Conservation (phyloP, 2,113 vertebrate genomes). For the Ageneiosus marmoratus region DNA sequence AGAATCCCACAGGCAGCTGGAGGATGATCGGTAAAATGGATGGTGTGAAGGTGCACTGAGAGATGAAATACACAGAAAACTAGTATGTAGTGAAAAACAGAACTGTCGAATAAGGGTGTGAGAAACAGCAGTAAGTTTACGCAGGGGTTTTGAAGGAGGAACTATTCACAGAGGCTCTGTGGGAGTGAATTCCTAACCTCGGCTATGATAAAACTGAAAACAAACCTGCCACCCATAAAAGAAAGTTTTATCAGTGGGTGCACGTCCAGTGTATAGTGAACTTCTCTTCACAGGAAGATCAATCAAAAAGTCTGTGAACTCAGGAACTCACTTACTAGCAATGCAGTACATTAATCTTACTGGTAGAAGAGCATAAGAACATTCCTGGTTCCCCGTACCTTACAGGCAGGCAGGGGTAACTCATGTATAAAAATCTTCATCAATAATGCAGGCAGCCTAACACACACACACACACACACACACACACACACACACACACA, state of each 20-base stretch:
- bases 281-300: slow-evolving; percentile 1
- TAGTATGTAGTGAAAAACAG: neutral
- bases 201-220: neutral
- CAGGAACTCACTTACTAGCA: slow-evolving; percentile 26
- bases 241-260: neutral
- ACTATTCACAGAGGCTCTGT: neutral
- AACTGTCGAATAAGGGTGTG: neutral
- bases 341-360: slow-evolving; percentile 22
- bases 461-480: slow-evolving; percentile 33
- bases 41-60: neutral
- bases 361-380: slow-evolving; percentile 33
- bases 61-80: neutral
- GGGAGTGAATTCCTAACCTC: slow-evolving; percentile 4
- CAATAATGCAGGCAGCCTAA: slow-evolving; percentile 60
- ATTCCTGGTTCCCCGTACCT: slow-evolving; percentile 45
- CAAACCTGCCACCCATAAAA: neutral
- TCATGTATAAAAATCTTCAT: slow-evolving; percentile 67
- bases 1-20: neutral
- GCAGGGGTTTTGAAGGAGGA: neutral
- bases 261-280: neutral
- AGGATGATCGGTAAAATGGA: neutral
- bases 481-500: slow-evolving; percentile 16
- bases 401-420: slow-evolving; percentile 62
- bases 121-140: neutral
- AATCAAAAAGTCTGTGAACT: slow-evolving; percentile 16